A percentile compares a stretch with the other conserved stretches of the same genome.
Conservation (phyloP, 2,797 vertebrate species). For the Onychomys leucogaster region DNA sequence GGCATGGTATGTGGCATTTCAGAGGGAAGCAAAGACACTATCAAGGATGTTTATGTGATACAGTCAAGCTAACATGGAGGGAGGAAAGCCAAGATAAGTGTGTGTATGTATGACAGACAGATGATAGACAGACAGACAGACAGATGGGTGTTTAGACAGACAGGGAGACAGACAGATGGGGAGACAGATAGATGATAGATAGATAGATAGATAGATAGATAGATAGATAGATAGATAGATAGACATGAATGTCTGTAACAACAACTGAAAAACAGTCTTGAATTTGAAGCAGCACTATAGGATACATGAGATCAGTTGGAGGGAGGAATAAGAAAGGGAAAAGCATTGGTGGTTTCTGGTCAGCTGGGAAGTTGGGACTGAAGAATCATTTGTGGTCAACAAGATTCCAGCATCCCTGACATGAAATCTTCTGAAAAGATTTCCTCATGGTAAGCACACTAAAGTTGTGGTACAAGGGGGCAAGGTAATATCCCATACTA, state of each 20-base stretch:
- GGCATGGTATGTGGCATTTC: neutral
- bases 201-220: neutral
- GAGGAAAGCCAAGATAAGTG: neutral
- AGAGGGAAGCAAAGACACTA: neutral
- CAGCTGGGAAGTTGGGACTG: neutral
- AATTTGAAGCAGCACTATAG: neutral
- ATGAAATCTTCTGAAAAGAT: neutral
- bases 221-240: neutral
- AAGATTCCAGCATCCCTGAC: neutral
- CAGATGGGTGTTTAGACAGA: too few relatives aligned
- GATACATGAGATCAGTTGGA: neutral
- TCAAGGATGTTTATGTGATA: neutral
- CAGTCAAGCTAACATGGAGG: neutral
- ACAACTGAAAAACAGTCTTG: neutral
- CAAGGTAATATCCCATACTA: neutral
- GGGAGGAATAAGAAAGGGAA: neutral
- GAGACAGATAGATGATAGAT: neutral
- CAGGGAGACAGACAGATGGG: too few relatives aligned
- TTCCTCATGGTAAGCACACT: neutral
- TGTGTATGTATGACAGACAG: neutral
- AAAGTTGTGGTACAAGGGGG: neutral
- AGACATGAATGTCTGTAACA: neutral
- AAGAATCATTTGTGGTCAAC: neutral
- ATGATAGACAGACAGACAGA: neutral
- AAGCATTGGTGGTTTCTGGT: neutral